phyloP scores from a whole-genome alignment of 2,113 vertebrate species.

The Gobius niger region DNA sequence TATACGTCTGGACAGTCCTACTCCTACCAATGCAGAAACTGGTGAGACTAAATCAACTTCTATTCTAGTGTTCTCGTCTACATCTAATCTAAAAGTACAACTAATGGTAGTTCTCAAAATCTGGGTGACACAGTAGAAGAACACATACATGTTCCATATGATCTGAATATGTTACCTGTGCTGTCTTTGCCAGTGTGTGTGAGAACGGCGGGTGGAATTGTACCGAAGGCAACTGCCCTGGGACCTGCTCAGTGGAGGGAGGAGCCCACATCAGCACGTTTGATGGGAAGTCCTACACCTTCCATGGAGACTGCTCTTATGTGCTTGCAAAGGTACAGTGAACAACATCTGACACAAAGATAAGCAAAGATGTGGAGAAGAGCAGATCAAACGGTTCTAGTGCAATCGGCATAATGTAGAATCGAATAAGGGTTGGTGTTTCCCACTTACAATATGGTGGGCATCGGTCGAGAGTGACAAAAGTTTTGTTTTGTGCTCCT shows the following conservation, averaged over 20 bases:
- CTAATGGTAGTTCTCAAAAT: neutral
- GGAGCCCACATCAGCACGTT: slow-evolving; percentile 88
- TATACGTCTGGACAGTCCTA: slow-evolving; percentile 79
- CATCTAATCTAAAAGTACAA: neutral
- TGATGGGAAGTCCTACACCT: slow-evolving; percentile 82
- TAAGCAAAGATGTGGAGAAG: too few species aligned
- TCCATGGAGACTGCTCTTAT: slow-evolving; percentile 75
- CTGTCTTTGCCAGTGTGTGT: slow-evolving; percentile 73
- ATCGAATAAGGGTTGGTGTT: too few species aligned
- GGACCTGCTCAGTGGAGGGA: slow-evolving; percentile 82
- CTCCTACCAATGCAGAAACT: slow-evolving; percentile 74
- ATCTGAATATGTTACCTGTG: neutral
- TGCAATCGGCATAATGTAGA: too few species aligned
- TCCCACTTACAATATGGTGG: too few species aligned
- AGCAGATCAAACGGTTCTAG: too few species aligned
- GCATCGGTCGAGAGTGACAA: too few species aligned
- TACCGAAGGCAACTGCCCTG: slow-evolving; percentile 74
- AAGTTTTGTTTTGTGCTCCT: too few species aligned
- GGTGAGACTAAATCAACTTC: slow-evolving; percentile 64
- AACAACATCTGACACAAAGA: too few species aligned
- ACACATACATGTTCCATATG: neutral
- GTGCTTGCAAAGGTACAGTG: slow-evolving; percentile 54
- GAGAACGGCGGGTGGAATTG: slow-evolving; percentile 80
- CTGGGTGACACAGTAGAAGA: neutral
- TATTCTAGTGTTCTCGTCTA: too few species aligned